Percentiles rank a stretch among this genome's conserved stretches.
These are phyloP conservation scores for Peromyscus nudipes DNA, from an alignment of 2,797 vertebrate species.

Conservation along the genomic window DNA sequence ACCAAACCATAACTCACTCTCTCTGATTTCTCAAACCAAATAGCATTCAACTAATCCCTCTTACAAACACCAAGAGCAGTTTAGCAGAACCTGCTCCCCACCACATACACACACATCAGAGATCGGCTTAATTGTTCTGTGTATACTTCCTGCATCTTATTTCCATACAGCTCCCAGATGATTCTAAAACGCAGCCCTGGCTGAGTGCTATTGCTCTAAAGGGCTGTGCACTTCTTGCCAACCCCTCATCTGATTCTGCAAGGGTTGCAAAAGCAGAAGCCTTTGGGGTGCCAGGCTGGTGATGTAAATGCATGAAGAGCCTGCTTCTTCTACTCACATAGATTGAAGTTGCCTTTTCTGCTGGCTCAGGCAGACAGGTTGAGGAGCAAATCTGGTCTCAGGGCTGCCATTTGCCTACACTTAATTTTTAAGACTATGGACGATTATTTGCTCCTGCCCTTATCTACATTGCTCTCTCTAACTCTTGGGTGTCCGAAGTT, in stretches of 20 bases:
- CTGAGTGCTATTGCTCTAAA: background rate
- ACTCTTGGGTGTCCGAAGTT: background rate
- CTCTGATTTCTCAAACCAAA: background rate
- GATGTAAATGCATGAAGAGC: background rate
- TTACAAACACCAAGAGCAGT: background rate
- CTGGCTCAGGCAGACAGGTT: conserved; percentile 3
- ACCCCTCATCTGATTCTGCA: background rate
- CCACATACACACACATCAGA: background rate
- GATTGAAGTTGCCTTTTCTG: conserved; percentile 12
- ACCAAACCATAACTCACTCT: background rate
- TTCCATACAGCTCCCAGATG: background rate
- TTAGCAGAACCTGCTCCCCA: background rate
- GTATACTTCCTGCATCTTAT: background rate
- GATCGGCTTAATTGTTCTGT: conserved; percentile 24
- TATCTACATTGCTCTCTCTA: background rate
- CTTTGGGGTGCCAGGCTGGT: background rate
- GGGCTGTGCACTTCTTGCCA: background rate
- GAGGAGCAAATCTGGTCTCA: background rate
- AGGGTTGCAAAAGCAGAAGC: background rate
- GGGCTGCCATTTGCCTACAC: background rate
- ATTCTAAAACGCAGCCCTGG: background rate
- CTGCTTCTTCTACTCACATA: background rate
- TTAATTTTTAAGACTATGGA: background rate
- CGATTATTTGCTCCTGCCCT: background rate
- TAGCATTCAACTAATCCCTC: background rate